Percentiles rank a stretch among this genome's conserved stretches.
Conservation (phyloP, 2,113 vertebrate genomes). For the Neogobius melanostomus region DNA sequence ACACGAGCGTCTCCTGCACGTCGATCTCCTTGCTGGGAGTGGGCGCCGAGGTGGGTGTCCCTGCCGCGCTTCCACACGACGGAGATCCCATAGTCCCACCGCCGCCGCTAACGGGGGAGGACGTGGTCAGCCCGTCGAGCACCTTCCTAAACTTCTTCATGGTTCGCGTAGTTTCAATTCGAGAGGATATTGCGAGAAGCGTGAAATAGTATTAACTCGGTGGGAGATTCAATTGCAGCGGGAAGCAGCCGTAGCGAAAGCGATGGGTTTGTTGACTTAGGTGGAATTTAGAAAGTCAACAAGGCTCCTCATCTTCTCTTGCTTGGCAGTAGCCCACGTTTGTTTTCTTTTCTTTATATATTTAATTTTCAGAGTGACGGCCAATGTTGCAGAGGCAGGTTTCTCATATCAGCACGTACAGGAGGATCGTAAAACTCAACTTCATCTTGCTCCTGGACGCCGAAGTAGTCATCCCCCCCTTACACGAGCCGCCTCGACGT, state of each 20-base stretch:
- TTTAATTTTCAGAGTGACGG: slow-evolving; percentile 23
- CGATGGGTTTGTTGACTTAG: slow-evolving; percentile 38
- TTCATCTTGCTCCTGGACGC: slow-evolving; percentile 61
- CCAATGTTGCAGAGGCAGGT: slow-evolving; percentile 51
- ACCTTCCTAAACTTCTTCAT: slow-evolving; percentile 99
- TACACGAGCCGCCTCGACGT: background rate
- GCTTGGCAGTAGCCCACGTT: slow-evolving; percentile 32
- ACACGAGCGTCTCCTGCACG: slow-evolving; percentile 89
- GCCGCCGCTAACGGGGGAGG: slow-evolving; percentile 77
- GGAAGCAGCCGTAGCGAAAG: slow-evolving; percentile 35
- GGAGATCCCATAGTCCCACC: slow-evolving; percentile 76
- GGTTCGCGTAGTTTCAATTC: background rate
- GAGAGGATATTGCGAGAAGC: background rate
- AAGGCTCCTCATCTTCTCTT: slow-evolving; percentile 61
- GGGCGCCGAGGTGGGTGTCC: slow-evolving; percentile 76
- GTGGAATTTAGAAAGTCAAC: slow-evolving; percentile 70
- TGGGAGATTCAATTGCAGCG: slow-evolving; percentile 20
- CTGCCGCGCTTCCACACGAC: slow-evolving; percentile 82
- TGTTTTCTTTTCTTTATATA: slow-evolving; percentile 29
- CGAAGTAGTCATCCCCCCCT: slow-evolving; percentile 34
- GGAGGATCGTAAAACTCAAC: slow-evolving; percentile 56
- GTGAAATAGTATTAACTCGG: background rate
- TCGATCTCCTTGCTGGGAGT: slow-evolving; percentile 86
- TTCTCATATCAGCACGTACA: slow-evolving; percentile 44
- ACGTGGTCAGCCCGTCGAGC: slow-evolving; percentile 94